Evolutionary conservation across 2,888 invertebrate genomes (phyloP).

Genomic region (Netelia fuscicornis): DNA sequence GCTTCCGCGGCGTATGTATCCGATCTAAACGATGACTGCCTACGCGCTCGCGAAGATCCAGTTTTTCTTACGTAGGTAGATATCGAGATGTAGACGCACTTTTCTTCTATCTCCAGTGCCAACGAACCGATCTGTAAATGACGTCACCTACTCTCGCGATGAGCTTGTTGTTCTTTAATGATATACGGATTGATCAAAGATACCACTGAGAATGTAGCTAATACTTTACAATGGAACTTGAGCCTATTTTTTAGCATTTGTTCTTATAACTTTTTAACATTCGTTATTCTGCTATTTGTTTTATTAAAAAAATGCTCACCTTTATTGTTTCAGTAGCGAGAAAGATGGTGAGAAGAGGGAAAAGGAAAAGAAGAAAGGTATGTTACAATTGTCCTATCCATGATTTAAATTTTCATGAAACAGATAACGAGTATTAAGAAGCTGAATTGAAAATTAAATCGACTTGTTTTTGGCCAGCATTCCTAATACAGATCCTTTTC

Average conservation of each 20-base stretch:
- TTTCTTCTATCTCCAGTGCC: conserved; percentile 43
- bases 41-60: conserved; percentile 19
- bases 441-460: too few relatives aligned
- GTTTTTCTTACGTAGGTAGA: conserved; percentile 52
- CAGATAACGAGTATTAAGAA: background rate
- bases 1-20: background rate
- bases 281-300: background rate
- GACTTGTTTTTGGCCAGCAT: background rate
- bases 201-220: too few relatives aligned
- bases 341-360: conserved; percentile 82
- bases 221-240: too few relatives aligned
- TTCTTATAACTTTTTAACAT: background rate
- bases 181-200: background rate
- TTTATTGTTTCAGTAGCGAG: conserved; percentile 77
- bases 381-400: conserved; percentile 47
- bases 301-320: background rate
- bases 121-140: conserved; percentile 65
- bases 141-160: conserved; percentile 38
- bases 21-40: background rate
- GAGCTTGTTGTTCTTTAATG: background rate
- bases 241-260: background rate
- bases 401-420: background rate
- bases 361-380: conserved; percentile 83
- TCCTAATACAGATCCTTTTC: background rate
- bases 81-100: conserved; percentile 37